These are phyloP conservation scores for Cynopterus brachyotis DNA, from an alignment of 2,113 vertebrate genomes.

Conservation along the genomic window DNA sequence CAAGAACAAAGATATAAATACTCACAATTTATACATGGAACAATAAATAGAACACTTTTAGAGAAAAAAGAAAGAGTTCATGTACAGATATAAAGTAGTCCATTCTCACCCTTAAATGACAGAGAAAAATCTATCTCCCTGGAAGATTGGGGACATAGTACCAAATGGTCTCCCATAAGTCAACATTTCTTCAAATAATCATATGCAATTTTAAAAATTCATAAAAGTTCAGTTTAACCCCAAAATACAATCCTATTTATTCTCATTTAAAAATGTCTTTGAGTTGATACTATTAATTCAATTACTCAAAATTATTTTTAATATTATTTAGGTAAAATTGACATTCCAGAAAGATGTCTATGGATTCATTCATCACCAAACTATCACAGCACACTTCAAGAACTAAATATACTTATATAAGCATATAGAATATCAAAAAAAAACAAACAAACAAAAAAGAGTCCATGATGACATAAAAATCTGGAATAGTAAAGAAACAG, in stretches of 20 bases:
- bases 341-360: neutral
- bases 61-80: neutral
- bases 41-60: neutral
- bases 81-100: neutral
- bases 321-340: neutral
- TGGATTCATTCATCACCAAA: neutral
- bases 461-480: neutral
- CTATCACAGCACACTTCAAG: neutral
- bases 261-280: neutral
- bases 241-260: neutral
- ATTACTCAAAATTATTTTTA: neutral
- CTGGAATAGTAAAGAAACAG: neutral
- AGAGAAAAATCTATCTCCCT: neutral
- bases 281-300: neutral
- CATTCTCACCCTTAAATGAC: neutral
- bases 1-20: neutral
- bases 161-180: neutral
- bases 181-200: neutral
- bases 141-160: neutral
- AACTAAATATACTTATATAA: neutral
- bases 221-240: neutral
- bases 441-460: neutral
- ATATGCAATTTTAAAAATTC: neutral
- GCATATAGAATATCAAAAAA: neutral
- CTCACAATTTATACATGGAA: neutral